Evolutionary conservation across 2,797 vertebrate species (phyloP).

Genomic region (Pseudotriccus pelzelni): DNA sequence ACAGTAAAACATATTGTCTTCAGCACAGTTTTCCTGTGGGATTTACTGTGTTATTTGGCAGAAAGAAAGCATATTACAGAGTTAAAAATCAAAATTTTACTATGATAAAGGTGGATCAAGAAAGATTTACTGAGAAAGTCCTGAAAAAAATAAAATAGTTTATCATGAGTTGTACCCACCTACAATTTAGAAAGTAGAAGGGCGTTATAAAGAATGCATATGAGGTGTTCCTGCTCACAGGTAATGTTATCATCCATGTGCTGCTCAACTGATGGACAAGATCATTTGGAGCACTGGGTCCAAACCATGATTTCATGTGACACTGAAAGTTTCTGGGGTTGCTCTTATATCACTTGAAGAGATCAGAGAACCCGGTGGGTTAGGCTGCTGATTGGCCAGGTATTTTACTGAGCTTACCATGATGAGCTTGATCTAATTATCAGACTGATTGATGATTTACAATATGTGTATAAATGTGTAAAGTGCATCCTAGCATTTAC

Average conservation of each 20-base stretch:
- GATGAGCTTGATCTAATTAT: neutral
- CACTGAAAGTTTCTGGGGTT: neutral
- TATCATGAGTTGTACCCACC: neutral
- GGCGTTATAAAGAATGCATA: neutral
- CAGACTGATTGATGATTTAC: neutral
- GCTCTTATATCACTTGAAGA: neutral
- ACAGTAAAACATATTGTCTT: neutral
- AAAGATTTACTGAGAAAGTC: neutral
- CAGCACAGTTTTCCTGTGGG: neutral
- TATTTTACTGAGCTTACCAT: neutral
- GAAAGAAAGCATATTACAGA: neutral
- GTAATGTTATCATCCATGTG: neutral
- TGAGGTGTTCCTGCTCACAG: neutral
- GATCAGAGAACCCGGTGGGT: neutral
- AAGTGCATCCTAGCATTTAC: neutral
- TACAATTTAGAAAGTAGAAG: neutral
- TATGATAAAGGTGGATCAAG: neutral
- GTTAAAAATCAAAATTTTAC: neutral
- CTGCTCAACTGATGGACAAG: neutral
- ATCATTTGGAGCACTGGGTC: fast-evolving
- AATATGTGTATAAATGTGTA: neutral
- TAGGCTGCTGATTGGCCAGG: neutral
- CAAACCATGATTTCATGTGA: neutral
- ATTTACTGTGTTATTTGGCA: neutral
- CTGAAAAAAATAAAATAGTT: neutral